These are phyloP conservation scores for Astyanax mexicanus DNA, from an alignment of 2,797 vertebrate genomes.

Conservation along the genomic window DNA sequence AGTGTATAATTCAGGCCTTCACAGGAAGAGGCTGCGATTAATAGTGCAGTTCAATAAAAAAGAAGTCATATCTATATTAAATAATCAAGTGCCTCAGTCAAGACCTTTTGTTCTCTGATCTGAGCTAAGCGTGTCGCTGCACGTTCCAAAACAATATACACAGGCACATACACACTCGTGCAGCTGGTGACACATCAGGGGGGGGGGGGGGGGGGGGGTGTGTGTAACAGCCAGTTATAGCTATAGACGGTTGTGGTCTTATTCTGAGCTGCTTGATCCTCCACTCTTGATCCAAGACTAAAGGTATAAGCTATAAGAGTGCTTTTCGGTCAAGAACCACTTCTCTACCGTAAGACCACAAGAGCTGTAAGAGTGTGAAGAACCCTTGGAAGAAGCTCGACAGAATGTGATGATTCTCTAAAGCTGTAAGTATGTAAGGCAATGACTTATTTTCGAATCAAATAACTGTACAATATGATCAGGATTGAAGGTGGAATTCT, in stretches of 20 bases:
- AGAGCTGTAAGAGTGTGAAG: too few species aligned
- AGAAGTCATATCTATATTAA: background rate
- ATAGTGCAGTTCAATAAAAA: conserved; percentile 22
- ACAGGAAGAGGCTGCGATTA: background rate
- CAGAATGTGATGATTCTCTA: too few species aligned
- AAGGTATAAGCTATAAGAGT: too few species aligned
- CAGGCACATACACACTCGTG: background rate
- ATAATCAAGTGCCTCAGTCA: conserved; percentile 7
- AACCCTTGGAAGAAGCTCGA: too few species aligned
- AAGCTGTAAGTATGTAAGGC: too few species aligned
- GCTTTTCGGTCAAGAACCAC: too few species aligned
- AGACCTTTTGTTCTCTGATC: conserved; percentile 15
- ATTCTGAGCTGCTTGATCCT: background rate
- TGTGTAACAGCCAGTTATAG: background rate
- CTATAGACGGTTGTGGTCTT: background rate
- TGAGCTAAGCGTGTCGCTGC: conserved; percentile 16
- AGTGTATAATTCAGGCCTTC: conserved; percentile 22
- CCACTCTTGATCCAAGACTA: too few species aligned
- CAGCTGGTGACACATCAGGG: background rate
- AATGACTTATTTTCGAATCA: too few species aligned
- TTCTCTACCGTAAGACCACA: too few species aligned
- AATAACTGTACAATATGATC: too few species aligned
- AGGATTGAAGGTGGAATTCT: too few species aligned
- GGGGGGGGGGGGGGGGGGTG: background rate
- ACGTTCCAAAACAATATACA: conserved; percentile 34